Base-by-base conservation (phyloP, 1,140 invertebrate species). In the Temnothorax curvispinosus region DNA sequence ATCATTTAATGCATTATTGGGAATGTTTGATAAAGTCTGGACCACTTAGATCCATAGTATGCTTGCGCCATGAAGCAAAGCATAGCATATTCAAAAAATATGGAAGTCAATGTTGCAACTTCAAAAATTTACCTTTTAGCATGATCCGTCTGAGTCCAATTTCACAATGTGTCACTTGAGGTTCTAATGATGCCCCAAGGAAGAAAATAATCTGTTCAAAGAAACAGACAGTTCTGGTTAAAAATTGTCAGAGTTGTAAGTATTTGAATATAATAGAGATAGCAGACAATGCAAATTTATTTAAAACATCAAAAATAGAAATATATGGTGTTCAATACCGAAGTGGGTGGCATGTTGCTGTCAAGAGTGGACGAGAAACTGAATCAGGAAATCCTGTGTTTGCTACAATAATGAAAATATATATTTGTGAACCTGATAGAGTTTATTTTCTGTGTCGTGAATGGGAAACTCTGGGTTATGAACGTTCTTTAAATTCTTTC, bases 271-370 rank as follows among this genome's bases (percentile, higher is more conserved):
- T 56, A 58, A 8, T 58, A 58, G 54, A n/a, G n/a, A 58, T 58
- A 58, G n/a, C 8, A 18, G 18, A 58, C 54, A 58, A 58, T 58
- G n/a, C 15, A 27, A 58, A 58, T 7, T 2, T 58, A 58, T 58
- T 58, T 58, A 0, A 58, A 58, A 58, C 54, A 21, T 58, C 7
- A 58, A 21, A 58, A 58, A n/a, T 58, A 0, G n/a, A 58, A 58
- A 58, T 58, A 58, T 58, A 58, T 58, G 54, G 54, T 58, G 54
- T 58, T 58, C 54, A 58, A 58, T 21, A 58, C n/a, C 54, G n/a
- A 58, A 58, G n/a, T 58, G 54, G 44, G 9, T 47, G 54, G 54
- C 5, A 56, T 56, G 54, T 56, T 56, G 54, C 54, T 58, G 54
- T 7, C 8, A 58, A 58, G 8, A 58, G 54, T 58, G 54, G n/a